A percentile compares a stretch with the other conserved stretches of the same genome.
Evolutionary conservation across 1,140 invertebrate genomes (phyloP).

Genomic region (Bombus pascuorum): DNA sequence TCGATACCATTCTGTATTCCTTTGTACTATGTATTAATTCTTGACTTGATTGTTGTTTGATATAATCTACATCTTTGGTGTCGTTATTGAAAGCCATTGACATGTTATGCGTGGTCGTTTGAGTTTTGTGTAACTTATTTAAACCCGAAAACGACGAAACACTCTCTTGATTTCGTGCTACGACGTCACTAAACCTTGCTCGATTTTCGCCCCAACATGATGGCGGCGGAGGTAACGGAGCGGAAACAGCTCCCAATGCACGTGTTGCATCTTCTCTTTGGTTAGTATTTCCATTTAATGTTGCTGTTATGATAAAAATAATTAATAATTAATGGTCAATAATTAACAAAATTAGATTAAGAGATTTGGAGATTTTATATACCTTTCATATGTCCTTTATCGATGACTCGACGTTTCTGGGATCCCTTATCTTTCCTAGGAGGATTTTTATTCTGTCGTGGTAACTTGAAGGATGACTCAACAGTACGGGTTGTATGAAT

Average conservation of each 20-base stretch:
- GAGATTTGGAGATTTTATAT: constrained; percentile 9
- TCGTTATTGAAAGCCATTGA: constrained; percentile 55
- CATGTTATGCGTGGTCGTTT: constrained; percentile 50
- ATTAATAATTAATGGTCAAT: not conserved
- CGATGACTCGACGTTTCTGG: constrained; percentile 75
- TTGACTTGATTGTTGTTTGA: constrained; percentile 61
- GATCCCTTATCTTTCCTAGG: constrained; percentile 77
- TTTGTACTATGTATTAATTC: constrained; percentile 57
- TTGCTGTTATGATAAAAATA: constrained; percentile 47
- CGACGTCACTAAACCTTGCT: constrained; percentile 84
- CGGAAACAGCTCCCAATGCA: constrained; percentile 50
- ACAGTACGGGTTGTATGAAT: constrained; percentile 68
- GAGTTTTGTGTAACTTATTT: constrained; percentile 59
- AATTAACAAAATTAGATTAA: not conserved
- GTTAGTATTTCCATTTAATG: constrained; percentile 59
- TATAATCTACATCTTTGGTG: constrained; percentile 61
- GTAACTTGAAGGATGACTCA: constrained; percentile 73
- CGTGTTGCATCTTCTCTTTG: constrained; percentile 70
- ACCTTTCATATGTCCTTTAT: constrained; percentile 76
- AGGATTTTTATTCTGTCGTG: constrained; percentile 74
- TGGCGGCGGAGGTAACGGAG: constrained; percentile 71
- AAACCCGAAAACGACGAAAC: constrained; percentile 66
- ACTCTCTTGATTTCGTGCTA: constrained; percentile 80
- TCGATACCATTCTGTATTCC: constrained; percentile 66
- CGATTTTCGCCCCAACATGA: constrained; percentile 83